Evolutionary conservation across 1,140 invertebrate species (phyloP), one percentile per base, ranked within the genome.

Genomic region (Leguminivora glycinivorella): DNA sequence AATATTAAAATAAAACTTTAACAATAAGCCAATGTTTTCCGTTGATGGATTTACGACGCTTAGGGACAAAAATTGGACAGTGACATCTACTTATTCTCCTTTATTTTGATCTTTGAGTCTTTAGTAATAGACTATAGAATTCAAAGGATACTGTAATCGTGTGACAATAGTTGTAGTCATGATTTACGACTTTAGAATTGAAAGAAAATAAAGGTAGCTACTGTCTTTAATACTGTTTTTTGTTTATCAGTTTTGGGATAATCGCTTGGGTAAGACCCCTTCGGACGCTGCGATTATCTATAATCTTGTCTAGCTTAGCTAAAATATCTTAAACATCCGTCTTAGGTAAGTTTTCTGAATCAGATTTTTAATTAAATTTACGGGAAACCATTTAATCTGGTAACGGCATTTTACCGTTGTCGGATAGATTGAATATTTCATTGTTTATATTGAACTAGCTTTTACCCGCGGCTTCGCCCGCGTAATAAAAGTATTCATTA

Each of bases 11-110:
- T 60, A 60, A 63, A 63, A 29, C n/a, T 17, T 29, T 63, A 63
- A 63, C 58, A 63, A 63, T 63, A 63, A 63, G 58, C 58, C 58
- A 63, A 63, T 63, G 58, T 63, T 63, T 63, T 31, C 29, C 26
- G 58, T 63, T 63, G 58, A 63, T 63, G 58, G 58, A 63, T 63
- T 63, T 63, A 63, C 26, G 58, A 34, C 29, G 22, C 58, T 63
- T 63, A 63, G n/a, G 58, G 26, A 63, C 58, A 31, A 14, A 24
- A 24, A 24, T 63, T 63, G 14, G 25, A 63, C n/a, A 63, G n/a
- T 17, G n/a, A 29, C 5, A 9, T 29, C n/a, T 22, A 34, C 26
- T 29, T 31, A 17, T 4, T 60, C 1, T 17, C 26, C 24, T 31
- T 34, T 7, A 29, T 63, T 22, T 63, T 29, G 26, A 34, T 2